Base-by-base conservation (phyloP, 1,140 invertebrate species). In the Plutomurus gul region DNA sequence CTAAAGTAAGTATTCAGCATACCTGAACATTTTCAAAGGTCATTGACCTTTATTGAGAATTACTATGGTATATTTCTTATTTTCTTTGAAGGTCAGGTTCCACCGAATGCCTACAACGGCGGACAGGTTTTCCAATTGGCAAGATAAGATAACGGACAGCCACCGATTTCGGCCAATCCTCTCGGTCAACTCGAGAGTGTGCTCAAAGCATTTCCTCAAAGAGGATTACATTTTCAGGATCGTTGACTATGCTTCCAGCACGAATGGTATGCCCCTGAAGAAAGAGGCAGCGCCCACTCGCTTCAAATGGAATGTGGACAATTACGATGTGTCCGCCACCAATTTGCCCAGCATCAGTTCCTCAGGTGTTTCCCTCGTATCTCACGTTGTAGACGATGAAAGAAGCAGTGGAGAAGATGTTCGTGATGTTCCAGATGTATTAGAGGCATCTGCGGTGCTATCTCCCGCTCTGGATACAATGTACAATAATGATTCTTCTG, bases 161-260 rank as follows among this genome's bases (percentile, higher is more conserved):
- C 37, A 43, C 40, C 37, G 71, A 18, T 75, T 60, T 37, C 60
- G 60, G 39, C 76, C 80, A 3, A 56, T 77, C 11, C 18, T 81
- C 27, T 70, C 51, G 5, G 18, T 20, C 4, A 75, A 77, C n/a
- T 81, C 80, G 0, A 18, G 80, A 75, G 76, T 81, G 25, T 81
- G 80, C 46, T 81, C 80, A 6, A 75, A 77, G 25, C 80, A 81
- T 37, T 81, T 81, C 40, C 70, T 25, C 25, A 78, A 78, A 16
- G 76, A 81, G 25, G 80, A 81, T 36, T 81, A 81, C 49, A 25
- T 78, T 20, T 39, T 78, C 3, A 78, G 78, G 39, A 25, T 43
- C 25, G 25, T 39, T 46, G 65, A 36, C 27, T 65, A 30, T 27
- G 27, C n/a, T n/a, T n/a, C 16, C 25, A 70, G 77, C 49, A 36